These are phyloP conservation scores for Xestoiulus laeticollis DNA, from an alignment of 2,888 invertebrate genomes.

Conservation along the genomic window DNA sequence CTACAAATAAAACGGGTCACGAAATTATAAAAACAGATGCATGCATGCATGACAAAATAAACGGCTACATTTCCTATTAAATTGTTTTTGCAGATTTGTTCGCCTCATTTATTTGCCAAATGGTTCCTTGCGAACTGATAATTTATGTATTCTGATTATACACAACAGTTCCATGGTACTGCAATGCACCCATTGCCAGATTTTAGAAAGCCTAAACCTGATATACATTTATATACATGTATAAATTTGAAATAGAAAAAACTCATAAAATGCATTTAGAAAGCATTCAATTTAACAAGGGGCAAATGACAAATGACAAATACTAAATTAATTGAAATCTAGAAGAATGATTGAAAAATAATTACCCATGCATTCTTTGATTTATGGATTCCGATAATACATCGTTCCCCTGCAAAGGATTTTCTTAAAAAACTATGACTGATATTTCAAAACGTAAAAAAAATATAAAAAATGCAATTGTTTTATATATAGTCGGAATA, in stretches of 20 bases:
- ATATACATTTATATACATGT: background rate
- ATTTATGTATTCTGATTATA: background rate
- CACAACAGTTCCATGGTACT: background rate
- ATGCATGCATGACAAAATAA: background rate
- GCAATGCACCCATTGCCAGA: background rate
- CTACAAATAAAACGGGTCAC: background rate
- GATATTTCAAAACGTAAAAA: background rate
- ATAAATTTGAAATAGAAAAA: too few relatives aligned
- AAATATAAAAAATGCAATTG: background rate
- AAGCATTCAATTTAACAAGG: background rate
- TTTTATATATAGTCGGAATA: background rate
- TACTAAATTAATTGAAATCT: background rate
- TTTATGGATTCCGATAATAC: background rate
- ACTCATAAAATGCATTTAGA: background rate
- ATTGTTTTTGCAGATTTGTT: background rate
- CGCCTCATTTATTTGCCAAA: constrained; percentile 21
- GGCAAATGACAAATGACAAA: constrained; percentile 18
- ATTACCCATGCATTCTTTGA: background rate
- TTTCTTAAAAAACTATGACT: background rate
- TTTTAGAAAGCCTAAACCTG: background rate
- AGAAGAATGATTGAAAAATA: background rate
- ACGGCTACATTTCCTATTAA: background rate
- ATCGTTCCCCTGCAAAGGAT: background rate
- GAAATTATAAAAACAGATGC: constrained; percentile 28
- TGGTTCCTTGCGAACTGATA: background rate